These are phyloP conservation scores for Serranus cabrilla DNA, from an alignment of 2,797 vertebrate genomes.

Conservation along the genomic window DNA sequence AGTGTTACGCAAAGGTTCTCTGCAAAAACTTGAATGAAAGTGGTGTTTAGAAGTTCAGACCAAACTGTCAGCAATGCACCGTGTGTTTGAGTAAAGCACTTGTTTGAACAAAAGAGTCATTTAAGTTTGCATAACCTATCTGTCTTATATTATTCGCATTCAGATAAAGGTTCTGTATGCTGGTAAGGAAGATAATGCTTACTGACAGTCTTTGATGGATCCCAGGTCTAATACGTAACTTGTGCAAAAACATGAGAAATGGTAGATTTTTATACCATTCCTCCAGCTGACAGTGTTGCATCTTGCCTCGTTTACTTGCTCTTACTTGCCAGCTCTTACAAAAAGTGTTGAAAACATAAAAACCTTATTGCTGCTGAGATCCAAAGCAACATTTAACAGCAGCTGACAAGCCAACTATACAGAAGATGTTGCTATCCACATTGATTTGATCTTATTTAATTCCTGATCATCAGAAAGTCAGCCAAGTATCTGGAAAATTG, in stretches of 20 bases:
- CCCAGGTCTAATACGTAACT: neutral
- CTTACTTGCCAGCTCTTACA: neutral
- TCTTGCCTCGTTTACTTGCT: neutral
- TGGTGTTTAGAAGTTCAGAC: constrained; percentile 5
- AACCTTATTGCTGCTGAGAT: neutral
- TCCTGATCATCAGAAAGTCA: neutral
- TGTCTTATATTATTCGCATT: constrained; percentile 14
- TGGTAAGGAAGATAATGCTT: neutral
- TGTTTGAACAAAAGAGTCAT: neutral
- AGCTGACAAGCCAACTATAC: neutral
- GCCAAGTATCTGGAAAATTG: constrained; percentile 14
- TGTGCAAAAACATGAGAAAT: neutral
- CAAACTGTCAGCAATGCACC: neutral
- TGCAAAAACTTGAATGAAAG: constrained; percentile 24
- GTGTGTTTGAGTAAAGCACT: neutral
- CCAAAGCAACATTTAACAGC: constrained; percentile 1
- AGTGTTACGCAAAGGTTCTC: neutral
- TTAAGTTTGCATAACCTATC: neutral
- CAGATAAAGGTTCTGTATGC: neutral
- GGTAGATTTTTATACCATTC: neutral
- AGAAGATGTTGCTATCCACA: neutral
- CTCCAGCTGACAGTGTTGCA: constrained; percentile 1
- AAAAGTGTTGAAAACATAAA: neutral
- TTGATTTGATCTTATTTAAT: neutral
- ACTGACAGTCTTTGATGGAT: neutral